phyloP scores from a whole-genome alignment of 2,797 vertebrate genomes.

The Etheostoma perlongum region DNA sequence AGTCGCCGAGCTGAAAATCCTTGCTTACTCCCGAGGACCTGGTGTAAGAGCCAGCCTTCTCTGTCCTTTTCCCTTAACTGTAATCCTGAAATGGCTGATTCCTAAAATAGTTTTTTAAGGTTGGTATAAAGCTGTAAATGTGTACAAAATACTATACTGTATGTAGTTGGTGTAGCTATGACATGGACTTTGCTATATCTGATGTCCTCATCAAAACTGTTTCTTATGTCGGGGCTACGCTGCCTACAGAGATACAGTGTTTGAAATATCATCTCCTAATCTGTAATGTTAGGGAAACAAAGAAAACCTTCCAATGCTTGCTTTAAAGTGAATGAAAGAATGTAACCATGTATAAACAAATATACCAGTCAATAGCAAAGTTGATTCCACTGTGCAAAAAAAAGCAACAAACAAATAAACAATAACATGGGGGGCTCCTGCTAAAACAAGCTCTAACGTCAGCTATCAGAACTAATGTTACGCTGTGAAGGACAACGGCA shows the following conservation, averaged over 20 bases:
- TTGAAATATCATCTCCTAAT: neutral
- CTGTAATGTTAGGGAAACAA: neutral
- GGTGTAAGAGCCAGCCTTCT: neutral
- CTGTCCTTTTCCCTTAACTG: neutral
- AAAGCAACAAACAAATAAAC: too few species aligned
- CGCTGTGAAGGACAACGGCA: too few species aligned
- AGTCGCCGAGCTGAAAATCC: conserved; percentile 15
- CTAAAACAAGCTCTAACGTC: too few species aligned
- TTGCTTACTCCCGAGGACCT: conserved; percentile 16
- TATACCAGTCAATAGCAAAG: too few species aligned
- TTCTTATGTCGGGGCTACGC: neutral
- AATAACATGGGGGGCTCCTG: too few species aligned
- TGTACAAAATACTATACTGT: neutral
- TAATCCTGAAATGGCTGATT: neutral
- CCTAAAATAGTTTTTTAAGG: neutral
- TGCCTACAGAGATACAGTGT: neutral
- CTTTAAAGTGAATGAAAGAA: neutral
- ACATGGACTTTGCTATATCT: neutral
- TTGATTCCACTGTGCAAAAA: too few species aligned
- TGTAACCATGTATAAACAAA: too few species aligned
- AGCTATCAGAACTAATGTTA: too few species aligned
- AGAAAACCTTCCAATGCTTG: neutral
- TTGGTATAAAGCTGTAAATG: neutral
- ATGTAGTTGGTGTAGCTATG: neutral
- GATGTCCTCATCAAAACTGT: neutral